Evolutionary conservation across 2,797 vertebrate genomes (phyloP).

Genomic region (Lacerta viridis): DNA sequence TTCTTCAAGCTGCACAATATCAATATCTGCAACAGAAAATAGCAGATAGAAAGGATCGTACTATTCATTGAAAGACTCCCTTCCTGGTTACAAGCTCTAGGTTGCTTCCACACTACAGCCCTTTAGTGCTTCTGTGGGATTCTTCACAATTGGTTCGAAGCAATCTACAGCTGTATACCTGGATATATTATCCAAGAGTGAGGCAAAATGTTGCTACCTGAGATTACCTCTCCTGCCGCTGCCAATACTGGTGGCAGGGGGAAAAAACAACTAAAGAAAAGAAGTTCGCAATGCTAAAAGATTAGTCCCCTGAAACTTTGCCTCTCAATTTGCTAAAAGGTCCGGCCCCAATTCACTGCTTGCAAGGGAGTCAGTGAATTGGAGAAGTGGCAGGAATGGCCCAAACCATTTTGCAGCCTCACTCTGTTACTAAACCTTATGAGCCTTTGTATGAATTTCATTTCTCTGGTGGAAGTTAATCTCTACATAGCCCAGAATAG

Average conservation of each 20-base stretch:
- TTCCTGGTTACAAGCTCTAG: background rate
- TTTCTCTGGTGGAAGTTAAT: background rate
- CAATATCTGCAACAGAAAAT: no score
- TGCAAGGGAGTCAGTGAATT: no score
- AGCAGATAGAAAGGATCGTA: no score
- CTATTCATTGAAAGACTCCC: no score
- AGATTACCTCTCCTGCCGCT: background rate
- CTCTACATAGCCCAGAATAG: background rate
- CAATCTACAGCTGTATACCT: background rate
- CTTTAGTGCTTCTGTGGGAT: background rate
- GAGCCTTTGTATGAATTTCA: background rate
- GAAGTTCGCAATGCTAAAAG: background rate
- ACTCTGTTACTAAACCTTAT: background rate
- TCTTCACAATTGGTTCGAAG: background rate
- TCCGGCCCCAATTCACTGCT: no score
- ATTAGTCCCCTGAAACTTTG: background rate
- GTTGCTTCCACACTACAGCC: background rate
- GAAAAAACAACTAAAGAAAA: background rate
- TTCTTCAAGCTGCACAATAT: no score
- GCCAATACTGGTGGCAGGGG: no score
- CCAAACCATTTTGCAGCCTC: no score
- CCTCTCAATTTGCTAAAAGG: no score
- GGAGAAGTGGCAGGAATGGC: no score
- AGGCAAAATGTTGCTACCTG: background rate
- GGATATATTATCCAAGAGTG: background rate